Percentiles rank a stretch among this genome's conserved stretches.
Evolutionary conservation across 1,140 invertebrate species (phyloP).

Genomic region (Diachasma alloeum): DNA sequence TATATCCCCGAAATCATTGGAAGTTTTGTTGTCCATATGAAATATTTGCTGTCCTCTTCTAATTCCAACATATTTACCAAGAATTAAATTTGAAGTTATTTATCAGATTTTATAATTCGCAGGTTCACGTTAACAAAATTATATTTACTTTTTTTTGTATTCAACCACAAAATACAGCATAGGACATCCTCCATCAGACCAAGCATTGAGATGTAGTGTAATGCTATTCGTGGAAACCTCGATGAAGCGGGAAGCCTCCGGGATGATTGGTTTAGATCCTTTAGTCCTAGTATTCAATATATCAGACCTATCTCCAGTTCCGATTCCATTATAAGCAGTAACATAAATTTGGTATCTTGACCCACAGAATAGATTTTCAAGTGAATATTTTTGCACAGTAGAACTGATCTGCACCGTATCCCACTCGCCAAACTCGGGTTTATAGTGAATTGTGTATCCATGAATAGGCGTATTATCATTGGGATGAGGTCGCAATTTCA

Average conservation of each 20-base stretch:
- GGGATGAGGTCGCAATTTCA: slow-evolving; percentile 81
- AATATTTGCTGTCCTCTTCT: no score
- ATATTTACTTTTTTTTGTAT: slow-evolving; percentile 87
- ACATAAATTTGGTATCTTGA: slow-evolving; percentile 92
- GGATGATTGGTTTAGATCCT: slow-evolving; percentile 89
- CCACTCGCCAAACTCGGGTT: slow-evolving; percentile 93
- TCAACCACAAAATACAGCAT: slow-evolving; percentile 96
- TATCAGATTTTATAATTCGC: not conserved
- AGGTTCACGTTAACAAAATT: slow-evolving; percentile 32
- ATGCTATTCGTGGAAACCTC: slow-evolving; percentile 92
- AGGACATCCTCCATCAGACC: slow-evolving; percentile 94
- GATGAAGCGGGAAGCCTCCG: slow-evolving; percentile 87
- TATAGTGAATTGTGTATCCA: slow-evolving; percentile 91
- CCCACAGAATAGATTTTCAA: slow-evolving; percentile 88
- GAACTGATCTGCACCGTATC: slow-evolving; percentile 82
- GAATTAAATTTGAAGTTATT: no score
- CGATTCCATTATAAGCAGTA: slow-evolving; percentile 90
- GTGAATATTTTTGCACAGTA: slow-evolving; percentile 81
- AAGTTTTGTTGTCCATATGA: no score
- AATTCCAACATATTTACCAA: no score
- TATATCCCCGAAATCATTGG: no score
- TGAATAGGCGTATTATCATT: slow-evolving; percentile 79
- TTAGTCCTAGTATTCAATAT: slow-evolving; percentile 87
- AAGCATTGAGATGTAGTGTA: slow-evolving; percentile 88
- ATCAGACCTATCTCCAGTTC: slow-evolving; percentile 86